phyloP scores from a whole-genome alignment of 2,888 invertebrate genomes.

The Eupithecia inturbata region DNA sequence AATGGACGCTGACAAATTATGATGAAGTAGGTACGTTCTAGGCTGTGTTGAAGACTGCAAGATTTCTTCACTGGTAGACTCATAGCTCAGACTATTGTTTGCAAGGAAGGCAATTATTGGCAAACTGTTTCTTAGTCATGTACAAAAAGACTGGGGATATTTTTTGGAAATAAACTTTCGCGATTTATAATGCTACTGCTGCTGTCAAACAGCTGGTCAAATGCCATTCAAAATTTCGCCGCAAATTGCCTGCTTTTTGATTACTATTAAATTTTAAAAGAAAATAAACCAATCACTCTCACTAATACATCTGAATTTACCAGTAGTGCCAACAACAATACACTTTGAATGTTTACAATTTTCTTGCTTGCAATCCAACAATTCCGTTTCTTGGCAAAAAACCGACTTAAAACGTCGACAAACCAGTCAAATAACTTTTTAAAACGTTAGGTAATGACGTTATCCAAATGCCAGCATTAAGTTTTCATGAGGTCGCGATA shows the following conservation, averaged over 20 bases:
- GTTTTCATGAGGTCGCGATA: slow-evolving; percentile 47
- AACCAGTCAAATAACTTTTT: neutral
- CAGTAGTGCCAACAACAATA: no score
- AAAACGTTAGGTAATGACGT: slow-evolving; percentile 1
- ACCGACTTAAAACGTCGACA: neutral
- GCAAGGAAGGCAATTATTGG: neutral
- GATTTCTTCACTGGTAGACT: neutral
- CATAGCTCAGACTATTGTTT: neutral
- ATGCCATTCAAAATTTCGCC: neutral
- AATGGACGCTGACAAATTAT: slow-evolving; percentile 27
- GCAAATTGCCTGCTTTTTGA: neutral
- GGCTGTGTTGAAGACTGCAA: neutral
- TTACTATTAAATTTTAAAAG: neutral
- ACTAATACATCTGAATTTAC: no score
- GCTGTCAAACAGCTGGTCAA: neutral
- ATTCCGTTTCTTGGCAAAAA: neutral
- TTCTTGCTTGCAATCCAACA: neutral
- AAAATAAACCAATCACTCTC: neutral
- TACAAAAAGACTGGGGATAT: neutral
- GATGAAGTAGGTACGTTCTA: slow-evolving; percentile 5
- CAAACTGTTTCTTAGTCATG: neutral
- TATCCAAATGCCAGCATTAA: slow-evolving; percentile 35
- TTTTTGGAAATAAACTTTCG: neutral
- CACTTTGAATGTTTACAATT: neutral
- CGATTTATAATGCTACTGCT: neutral